A percentile compares a stretch with the other conserved stretches of the same genome.
Conservation (phyloP, 2,888 invertebrate genomes). For the Acanthacorydalis orientalis region DNA sequence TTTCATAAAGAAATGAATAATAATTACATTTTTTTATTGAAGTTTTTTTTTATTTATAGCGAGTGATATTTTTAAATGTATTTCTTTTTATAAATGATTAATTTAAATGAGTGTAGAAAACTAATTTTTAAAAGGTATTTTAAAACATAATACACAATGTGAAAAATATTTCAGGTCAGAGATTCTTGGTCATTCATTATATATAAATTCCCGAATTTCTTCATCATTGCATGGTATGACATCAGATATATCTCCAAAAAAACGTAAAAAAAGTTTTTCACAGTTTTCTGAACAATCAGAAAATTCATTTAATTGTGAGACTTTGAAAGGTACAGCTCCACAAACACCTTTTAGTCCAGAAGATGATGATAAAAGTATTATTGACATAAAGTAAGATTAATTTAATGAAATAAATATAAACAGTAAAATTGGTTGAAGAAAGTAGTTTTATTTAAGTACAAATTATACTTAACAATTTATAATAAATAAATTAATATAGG, state of each 20-base stretch:
- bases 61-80: too few species aligned
- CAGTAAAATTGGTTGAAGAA: not conserved
- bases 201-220: slow-evolving; percentile 36
- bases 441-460: too few species aligned
- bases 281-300: slow-evolving; percentile 3
- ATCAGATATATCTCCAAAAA: slow-evolving; percentile 26
- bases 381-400: slow-evolving; percentile 16
- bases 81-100: too few species aligned
- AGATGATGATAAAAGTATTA: slow-evolving; percentile 13
- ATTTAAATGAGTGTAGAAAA: too few species aligned
- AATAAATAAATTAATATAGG: too few species aligned
- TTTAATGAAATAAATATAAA: not conserved
- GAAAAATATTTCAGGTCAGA: slow-evolving; percentile 26
- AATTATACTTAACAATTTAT: not conserved
- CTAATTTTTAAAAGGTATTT: too few species aligned
- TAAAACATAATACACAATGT: not conserved
- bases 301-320: slow-evolving; percentile 18
- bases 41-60: too few species aligned
- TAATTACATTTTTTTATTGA: too few species aligned
- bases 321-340: slow-evolving; percentile 22
- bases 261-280: slow-evolving; percentile 24
- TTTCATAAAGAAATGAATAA: too few species aligned
- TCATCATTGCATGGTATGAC: slow-evolving; percentile 17
- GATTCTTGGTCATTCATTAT: slow-evolving; percentile 36
- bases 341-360: slow-evolving; percentile 26